Evolutionary conservation across 2,113 vertebrate species (phyloP).

Genomic region (Rhinolophus ferrumequinum): DNA sequence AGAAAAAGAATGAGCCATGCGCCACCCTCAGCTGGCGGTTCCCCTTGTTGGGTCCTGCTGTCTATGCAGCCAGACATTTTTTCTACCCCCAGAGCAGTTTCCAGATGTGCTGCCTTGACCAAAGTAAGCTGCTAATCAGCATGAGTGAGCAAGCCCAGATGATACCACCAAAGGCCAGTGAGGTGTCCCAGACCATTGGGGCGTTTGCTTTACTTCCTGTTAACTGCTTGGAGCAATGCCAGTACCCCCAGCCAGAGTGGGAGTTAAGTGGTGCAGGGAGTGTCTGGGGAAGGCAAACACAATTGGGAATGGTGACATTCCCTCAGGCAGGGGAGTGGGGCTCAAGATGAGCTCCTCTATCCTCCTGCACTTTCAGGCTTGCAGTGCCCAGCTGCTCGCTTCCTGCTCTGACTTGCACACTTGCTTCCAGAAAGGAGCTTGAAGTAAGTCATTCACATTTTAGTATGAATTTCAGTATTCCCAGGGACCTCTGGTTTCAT

Average conservation of each 20-base stretch:
- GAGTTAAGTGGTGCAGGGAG: neutral
- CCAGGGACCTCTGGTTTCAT: neutral
- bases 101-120: constrained; percentile 2
- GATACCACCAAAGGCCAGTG: constrained; percentile 34
- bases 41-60: neutral
- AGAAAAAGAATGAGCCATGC: neutral
- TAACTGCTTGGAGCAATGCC: neutral
- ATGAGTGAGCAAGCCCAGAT: neutral
- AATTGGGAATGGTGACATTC: neutral
- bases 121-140: constrained; percentile 27
- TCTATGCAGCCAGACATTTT: neutral
- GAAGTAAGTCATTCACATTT: constrained; percentile 28
- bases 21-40: neutral
- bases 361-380: neutral
- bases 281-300: neutral
- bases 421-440: neutral
- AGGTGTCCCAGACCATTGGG: neutral
- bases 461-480: neutral
- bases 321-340: neutral
- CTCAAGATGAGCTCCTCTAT: neutral
- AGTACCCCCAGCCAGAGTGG: neutral
- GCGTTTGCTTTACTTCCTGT: constrained; percentile 30
- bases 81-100: neutral
- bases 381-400: neutral
- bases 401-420: neutral